Conservation (phyloP, 2,797 vertebrate species). For the Acanthis flammea region DNA sequence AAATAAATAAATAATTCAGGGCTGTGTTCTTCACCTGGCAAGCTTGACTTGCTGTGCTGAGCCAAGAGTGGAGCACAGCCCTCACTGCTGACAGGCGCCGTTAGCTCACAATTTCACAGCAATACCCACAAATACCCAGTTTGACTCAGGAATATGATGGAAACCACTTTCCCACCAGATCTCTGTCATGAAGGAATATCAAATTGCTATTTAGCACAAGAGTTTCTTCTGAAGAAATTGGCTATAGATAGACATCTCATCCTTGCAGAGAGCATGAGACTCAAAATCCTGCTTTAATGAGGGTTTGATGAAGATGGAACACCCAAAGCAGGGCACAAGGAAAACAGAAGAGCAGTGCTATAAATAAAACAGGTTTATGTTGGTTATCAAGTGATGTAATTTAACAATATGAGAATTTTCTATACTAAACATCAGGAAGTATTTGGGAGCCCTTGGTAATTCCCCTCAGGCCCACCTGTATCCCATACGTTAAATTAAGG, state of each 20-base stretch:
- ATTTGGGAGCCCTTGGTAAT: slow-evolving; percentile 11
- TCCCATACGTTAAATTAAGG: slow-evolving; percentile 56
- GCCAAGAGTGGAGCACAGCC: background rate
- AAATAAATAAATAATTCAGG: slow-evolving; percentile 52
- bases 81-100: rapidly evolving
- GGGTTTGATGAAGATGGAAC: background rate
- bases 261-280: background rate
- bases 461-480: slow-evolving; percentile 41
- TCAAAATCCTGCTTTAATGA: slow-evolving; percentile 13
- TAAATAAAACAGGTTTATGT: background rate
- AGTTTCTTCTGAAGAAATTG: slow-evolving; percentile 2
- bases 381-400: background rate
- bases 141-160: background rate
- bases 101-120: background rate
- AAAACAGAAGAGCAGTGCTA: background rate
- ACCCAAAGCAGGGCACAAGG: background rate
- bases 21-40: background rate
- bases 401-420: slow-evolving; percentile 29
- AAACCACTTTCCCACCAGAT: background rate
- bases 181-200: background rate
- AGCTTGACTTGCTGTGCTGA: background rate
- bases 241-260: background rate
- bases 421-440: background rate
- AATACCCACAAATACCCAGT: background rate
- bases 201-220: slow-evolving; percentile 7